phyloP scores from a whole-genome alignment of 2,888 invertebrate species.

The Ophonus ardosiacus region DNA sequence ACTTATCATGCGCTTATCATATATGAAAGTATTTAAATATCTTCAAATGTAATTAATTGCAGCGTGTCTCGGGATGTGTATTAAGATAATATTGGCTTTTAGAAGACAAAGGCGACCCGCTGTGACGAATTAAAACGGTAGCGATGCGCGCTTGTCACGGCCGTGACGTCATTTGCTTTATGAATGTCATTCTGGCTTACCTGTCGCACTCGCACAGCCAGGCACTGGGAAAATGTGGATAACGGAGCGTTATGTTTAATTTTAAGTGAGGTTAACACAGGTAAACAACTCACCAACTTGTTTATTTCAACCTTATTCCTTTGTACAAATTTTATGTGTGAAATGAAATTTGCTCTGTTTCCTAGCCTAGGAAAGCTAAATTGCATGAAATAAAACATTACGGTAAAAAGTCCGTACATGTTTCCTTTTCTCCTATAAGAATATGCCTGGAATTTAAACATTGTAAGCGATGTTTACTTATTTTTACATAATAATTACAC shows the following conservation, averaged over 20 bases:
- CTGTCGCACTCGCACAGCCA: neutral
- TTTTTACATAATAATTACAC: too few species aligned
- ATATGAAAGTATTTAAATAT: slow-evolving; percentile 58
- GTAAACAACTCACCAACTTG: neutral
- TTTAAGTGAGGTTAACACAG: neutral
- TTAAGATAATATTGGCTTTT: slow-evolving; percentile 62
- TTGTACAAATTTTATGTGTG: neutral
- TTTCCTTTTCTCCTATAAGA: neutral
- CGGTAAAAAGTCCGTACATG: neutral
- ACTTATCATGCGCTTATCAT: slow-evolving; percentile 59
- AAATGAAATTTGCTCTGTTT: neutral
- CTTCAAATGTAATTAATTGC: slow-evolving; percentile 61
- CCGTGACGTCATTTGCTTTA: slow-evolving; percentile 35
- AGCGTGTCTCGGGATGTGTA: slow-evolving; percentile 42
- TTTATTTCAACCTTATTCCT: neutral
- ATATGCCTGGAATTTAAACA: neutral
- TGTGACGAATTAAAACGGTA: slow-evolving; percentile 58
- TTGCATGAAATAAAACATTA: neutral
- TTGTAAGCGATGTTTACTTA: neutral
- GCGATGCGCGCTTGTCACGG: slow-evolving; percentile 49
- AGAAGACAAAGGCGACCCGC: slow-evolving; percentile 57
- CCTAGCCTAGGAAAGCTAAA: neutral
- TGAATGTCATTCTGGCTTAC: slow-evolving; percentile 34
- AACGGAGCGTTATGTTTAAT: neutral
- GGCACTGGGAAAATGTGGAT: neutral